Base-by-base conservation (phyloP, 2,797 vertebrate species). In the Notamacropus eugenii region DNA sequence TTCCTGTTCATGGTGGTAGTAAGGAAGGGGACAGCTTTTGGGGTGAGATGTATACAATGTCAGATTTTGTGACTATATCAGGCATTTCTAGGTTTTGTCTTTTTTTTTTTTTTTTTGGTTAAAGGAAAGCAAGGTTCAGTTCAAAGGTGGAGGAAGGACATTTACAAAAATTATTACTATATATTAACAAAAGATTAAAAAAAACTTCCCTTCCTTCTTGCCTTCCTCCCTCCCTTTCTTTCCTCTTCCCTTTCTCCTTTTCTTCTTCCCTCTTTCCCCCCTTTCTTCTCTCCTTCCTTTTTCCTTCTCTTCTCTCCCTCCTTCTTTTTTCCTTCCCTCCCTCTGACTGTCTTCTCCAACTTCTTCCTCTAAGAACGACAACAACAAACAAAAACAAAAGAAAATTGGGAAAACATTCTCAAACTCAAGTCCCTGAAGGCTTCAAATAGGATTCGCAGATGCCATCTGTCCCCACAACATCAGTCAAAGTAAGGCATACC, bases 371-470 rank as follows among this genome's bases (percentile, higher is more conserved):
- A 40, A 74, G 6, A 24, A 24, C 22, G 19, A 67, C 19, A 46
- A 82, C 1, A 82, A 82, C 19, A 34, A n/a, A 34, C 34, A 40
- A 24, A 82, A 82, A 46, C 0, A 22, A 46, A 40, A 19, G 1
- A 22, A 82, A 82, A 92, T n/a, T 59, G 94, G 50, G 55, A 93
- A 95, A 59, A 95, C 87, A 92, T 93, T 55, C 55, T 54, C 67
- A 50, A 40, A 28, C 10, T 93, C 91, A 92, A 27, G 93, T 96
- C 40, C 55, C 93, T 31, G 91, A 74, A 94, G 46, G 34, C 5
- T 11, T 29, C 74, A n/a, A 22, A 16, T 82, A 58, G 95, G 96
- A 93, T 90, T 57, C 90, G 2, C 19, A 46, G 28, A 22, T 93
- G 34, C 55, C 22, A 55, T 22, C 40, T 55, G 74, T 55, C 29